Conservation (phyloP, 2,113 vertebrate species). For the Aepyceros melampus region DNA sequence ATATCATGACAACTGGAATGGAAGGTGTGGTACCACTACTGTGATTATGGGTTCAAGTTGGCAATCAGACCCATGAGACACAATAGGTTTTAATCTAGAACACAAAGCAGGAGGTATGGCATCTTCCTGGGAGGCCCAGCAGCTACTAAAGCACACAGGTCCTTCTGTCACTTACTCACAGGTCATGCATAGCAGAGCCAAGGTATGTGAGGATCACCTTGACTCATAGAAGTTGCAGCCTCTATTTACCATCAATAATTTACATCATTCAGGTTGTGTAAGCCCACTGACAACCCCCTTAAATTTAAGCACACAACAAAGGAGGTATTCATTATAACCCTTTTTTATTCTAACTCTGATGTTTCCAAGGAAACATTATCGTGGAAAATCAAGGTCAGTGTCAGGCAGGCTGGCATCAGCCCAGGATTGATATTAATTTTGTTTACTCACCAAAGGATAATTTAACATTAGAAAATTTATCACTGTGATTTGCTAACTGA, state of each 20-base stretch:
- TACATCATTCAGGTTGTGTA: background rate
- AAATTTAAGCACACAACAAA: background rate
- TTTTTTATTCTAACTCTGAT: background rate
- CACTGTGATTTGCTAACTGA: background rate
- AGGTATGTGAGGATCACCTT: background rate
- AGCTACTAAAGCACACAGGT: background rate
- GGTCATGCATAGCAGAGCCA: background rate
- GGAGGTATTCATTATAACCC: background rate
- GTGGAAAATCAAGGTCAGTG: background rate
- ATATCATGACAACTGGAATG: background rate
- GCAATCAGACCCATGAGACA: background rate
- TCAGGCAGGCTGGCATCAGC: background rate
- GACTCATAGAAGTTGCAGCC: background rate
- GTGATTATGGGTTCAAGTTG: background rate
- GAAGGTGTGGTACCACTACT: background rate
- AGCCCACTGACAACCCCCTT: background rate
- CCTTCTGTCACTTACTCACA: background rate
- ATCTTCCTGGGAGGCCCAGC: background rate
- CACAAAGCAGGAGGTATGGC: background rate
- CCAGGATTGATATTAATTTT: background rate
- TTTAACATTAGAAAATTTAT: background rate
- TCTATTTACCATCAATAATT: background rate
- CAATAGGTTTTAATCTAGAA: background rate
- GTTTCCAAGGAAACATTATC: slow-evolving; percentile 40
- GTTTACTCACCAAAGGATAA: background rate